Evolutionary conservation across 2,113 vertebrate species (phyloP).

Genomic region (Raja brachyura): DNA sequence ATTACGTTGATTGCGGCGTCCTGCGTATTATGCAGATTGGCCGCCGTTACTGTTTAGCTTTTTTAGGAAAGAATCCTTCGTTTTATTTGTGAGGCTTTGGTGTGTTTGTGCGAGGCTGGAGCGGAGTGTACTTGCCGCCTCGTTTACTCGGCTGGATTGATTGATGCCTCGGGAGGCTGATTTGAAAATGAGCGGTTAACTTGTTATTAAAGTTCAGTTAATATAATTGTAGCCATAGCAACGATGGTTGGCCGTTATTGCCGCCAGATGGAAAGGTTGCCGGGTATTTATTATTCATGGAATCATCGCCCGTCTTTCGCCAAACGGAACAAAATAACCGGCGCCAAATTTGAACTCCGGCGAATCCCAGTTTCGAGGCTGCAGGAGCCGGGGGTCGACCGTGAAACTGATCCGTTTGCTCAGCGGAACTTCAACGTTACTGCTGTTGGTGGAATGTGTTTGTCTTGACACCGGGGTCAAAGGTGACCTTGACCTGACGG

Average conservation of each 20-base stretch:
- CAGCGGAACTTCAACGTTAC: not conserved
- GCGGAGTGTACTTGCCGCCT: not conserved
- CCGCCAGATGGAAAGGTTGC: not conserved
- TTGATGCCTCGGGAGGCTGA: not conserved
- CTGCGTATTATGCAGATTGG: slow-evolving; percentile 33
- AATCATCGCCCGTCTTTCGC: too few species aligned
- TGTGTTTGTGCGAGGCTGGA: not conserved
- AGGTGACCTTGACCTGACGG: slow-evolving; percentile 36
- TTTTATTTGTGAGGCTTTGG: not conserved
- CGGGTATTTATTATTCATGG: too few species aligned
- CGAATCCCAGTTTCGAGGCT: too few species aligned
- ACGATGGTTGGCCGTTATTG: not conserved
- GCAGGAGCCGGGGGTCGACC: too few species aligned
- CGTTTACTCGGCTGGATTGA: not conserved
- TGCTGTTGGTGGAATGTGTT: slow-evolving; percentile 2
- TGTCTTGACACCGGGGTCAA: slow-evolving; percentile 34
- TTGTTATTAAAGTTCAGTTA: slow-evolving; percentile 22
- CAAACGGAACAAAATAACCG: not conserved
- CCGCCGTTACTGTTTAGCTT: not conserved
- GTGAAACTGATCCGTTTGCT: not conserved
- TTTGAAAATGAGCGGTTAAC: not conserved
- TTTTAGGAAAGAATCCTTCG: not conserved
- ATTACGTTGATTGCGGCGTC: slow-evolving; percentile 28
- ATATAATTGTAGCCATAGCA: slow-evolving; percentile 23
- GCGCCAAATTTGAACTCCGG: not conserved